A percentile compares a stretch with the other conserved stretches of the same genome.
Conservation (phyloP, 1,140 invertebrate species). For the Caerostris extrusa region DNA sequence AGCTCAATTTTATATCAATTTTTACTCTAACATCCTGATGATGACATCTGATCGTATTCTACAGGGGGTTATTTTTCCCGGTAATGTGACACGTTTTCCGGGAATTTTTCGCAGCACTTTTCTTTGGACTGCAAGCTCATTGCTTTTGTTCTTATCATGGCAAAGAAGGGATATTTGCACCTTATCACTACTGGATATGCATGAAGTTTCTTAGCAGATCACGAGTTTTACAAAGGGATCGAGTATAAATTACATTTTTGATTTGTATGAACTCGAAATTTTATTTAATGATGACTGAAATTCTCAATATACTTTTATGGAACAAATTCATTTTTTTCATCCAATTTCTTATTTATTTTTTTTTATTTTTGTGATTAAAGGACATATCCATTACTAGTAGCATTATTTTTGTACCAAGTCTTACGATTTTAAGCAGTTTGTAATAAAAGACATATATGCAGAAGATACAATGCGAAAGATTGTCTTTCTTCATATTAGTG, state of each 20-base stretch:
- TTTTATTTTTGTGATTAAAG: too few relatives aligned
- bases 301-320: too few relatives aligned
- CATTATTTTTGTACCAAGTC: too few relatives aligned
- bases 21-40: constrained; percentile 4
- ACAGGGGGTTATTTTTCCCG: neutral
- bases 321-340: too few relatives aligned
- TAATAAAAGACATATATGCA: too few relatives aligned
- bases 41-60: constrained; percentile 32
- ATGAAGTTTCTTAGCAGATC: neutral
- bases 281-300: neutral
- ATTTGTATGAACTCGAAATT: neutral
- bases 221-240: neutral
- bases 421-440: too few relatives aligned
- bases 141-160: constrained; percentile 25
- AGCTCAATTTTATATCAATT: constrained; percentile 29
- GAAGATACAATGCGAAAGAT: too few relatives aligned
- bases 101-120: neutral
- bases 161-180: constrained; percentile 3
- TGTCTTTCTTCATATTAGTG: too few relatives aligned
- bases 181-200: neutral
- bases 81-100: constrained; percentile 16
- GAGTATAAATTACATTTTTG: neutral
- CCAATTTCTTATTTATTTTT: too few relatives aligned
- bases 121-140: neutral
- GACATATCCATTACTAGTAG: too few relatives aligned